Evolutionary conservation across 2,888 invertebrate genomes (phyloP).

Genomic region (Ichneumon xanthorius): DNA sequence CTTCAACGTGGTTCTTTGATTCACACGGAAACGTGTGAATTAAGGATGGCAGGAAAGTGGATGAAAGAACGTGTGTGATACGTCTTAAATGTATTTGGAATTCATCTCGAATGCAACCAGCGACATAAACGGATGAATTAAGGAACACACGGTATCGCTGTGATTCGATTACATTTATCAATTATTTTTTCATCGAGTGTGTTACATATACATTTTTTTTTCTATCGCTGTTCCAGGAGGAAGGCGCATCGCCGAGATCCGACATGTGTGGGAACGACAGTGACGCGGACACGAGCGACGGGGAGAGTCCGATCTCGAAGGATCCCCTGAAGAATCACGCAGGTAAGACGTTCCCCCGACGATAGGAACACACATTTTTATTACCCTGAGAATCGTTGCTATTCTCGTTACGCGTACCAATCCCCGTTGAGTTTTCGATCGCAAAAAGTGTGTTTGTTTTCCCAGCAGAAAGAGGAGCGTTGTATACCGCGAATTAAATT

Average conservation of each 20-base stretch:
- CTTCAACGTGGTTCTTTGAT: neutral
- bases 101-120: neutral
- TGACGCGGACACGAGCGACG: constrained; percentile 83
- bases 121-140: neutral
- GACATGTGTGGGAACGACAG: constrained; percentile 83
- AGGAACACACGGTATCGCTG: neutral
- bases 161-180: neutral
- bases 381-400: constrained; percentile 57
- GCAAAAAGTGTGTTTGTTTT: constrained; percentile 1
- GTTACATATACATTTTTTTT: constrained; percentile 19
- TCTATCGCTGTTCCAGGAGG: constrained; percentile 79
- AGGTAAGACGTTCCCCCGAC: constrained; percentile 72
- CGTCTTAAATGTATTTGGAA: neutral
- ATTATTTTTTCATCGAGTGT: neutral
- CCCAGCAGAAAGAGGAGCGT: neutral
- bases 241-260: constrained; percentile 81
- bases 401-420: constrained; percentile 52
- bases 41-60: neutral
- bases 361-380: constrained; percentile 51
- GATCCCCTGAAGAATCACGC: constrained; percentile 81
- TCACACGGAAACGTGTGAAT: neutral
- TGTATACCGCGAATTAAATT: neutral
- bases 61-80: neutral
- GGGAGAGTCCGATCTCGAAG: constrained; percentile 81
- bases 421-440: neutral